phyloP scores from a whole-genome alignment of 2,113 vertebrate genomes.

The Vidua macroura region DNA sequence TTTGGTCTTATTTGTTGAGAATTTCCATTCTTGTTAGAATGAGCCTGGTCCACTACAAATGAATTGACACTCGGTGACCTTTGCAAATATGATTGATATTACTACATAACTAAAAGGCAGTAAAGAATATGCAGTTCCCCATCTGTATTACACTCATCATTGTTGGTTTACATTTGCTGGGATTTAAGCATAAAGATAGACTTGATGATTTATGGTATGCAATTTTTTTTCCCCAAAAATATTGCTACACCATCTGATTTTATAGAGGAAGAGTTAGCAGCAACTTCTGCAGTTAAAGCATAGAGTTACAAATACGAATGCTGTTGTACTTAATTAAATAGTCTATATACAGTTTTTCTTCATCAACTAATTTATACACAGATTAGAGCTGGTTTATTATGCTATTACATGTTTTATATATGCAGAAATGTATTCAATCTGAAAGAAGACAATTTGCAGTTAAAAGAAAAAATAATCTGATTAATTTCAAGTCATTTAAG shows the following conservation, averaged over 20 bases:
- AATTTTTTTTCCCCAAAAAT: rapidly evolving
- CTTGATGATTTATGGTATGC: not conserved
- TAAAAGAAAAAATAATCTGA: not conserved
- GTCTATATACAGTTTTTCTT: not conserved
- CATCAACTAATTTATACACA: not conserved
- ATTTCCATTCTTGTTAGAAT: not conserved
- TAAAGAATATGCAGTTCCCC: not conserved
- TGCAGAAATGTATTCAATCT: not conserved
- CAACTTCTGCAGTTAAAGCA: not conserved
- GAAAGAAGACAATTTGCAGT: not conserved
- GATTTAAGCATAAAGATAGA: not conserved
- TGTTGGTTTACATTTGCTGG: not conserved
- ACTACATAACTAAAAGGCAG: not conserved
- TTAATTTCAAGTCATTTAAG: not conserved
- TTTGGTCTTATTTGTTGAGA: not conserved
- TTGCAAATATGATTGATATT: not conserved
- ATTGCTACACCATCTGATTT: not conserved
- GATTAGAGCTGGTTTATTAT: not conserved
- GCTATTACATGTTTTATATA: not conserved
- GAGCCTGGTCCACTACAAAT: not conserved
- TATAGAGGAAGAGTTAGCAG: not conserved
- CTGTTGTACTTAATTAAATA: not conserved
- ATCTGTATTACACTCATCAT: not conserved
- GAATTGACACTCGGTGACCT: not conserved
- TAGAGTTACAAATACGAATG: not conserved